phyloP scores from a whole-genome alignment of 2,797 vertebrate species.

The Gastrophryne carolinensis region DNA sequence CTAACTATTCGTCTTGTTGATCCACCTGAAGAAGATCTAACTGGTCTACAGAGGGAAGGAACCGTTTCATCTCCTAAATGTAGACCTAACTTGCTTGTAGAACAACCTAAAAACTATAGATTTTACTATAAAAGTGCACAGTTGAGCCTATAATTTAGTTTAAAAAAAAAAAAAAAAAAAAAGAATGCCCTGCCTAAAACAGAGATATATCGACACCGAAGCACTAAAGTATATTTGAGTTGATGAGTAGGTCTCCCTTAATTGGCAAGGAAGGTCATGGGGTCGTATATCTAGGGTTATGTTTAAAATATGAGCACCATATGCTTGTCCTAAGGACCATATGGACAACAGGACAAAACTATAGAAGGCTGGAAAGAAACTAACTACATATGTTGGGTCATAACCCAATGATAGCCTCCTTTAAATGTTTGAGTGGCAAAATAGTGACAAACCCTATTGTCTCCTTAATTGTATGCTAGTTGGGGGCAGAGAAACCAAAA shows the following conservation, averaged over 20 bases:
- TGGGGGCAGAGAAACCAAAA: no score
- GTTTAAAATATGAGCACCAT: background rate
- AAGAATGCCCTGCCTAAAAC: background rate
- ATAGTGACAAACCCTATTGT: no score
- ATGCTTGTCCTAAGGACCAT: background rate
- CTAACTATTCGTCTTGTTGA: background rate
- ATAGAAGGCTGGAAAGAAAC: background rate
- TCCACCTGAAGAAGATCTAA: background rate
- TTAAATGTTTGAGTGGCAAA: no score
- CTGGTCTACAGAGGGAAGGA: background rate
- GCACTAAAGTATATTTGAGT: slow-evolving; percentile 6
- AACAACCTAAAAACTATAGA: slow-evolving; percentile 28
- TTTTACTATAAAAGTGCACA: slow-evolving; percentile 46
- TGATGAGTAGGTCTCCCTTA: background rate
- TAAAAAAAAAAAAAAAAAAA: no score
- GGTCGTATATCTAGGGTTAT: background rate
- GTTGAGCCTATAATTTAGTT: background rate
- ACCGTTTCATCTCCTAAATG: background rate
- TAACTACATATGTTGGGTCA: no score
- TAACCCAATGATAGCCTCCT: no score
- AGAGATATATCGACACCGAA: background rate
- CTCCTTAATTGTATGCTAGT: no score
- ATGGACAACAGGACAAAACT: background rate
- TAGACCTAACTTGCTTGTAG: background rate
- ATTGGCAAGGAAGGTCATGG: background rate